A percentile compares a stretch with the other conserved stretches of the same genome.
These are phyloP conservation scores for Macroteleia sp. DNA, from an alignment of 2,888 invertebrate species.

Conservation along the genomic window DNA sequence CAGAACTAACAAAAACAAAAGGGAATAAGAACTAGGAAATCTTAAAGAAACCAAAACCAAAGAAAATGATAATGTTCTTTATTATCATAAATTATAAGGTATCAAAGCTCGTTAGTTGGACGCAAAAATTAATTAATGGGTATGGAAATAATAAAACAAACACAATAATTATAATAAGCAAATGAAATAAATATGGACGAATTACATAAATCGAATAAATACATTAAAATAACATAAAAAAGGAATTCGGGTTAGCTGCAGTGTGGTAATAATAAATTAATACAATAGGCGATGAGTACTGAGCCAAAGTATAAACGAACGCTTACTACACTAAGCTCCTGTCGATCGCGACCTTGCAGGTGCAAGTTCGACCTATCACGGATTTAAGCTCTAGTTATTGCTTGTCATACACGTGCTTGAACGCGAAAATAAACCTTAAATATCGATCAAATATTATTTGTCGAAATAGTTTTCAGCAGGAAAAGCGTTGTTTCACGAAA, in stretches of 20 bases:
- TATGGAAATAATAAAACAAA: background rate
- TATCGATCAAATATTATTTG: constrained; percentile 3
- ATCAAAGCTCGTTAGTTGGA: constrained; percentile 38
- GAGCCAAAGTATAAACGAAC: constrained; percentile 15
- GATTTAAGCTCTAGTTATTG: constrained; percentile 82
- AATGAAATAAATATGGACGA: constrained; percentile 28
- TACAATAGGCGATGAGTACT: constrained; percentile 14
- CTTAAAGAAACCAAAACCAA: constrained; percentile 11
- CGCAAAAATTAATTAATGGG: constrained; percentile 10
- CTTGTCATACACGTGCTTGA: constrained; percentile 78
- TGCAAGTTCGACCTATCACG: constrained; percentile 74
- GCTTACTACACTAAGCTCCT: constrained; percentile 42
- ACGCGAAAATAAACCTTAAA: constrained; percentile 67
- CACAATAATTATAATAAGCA: too few species aligned
- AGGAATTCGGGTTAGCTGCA: constrained; percentile 3
- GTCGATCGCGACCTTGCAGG: constrained; percentile 35
- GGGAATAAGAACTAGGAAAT: constrained; percentile 8
- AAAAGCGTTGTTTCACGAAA: too few species aligned
- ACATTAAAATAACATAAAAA: constrained; percentile 14
- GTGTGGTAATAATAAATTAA: constrained; percentile 45
- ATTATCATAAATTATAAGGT: constrained; percentile 33
- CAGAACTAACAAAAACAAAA: too few species aligned
- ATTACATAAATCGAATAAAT: constrained; percentile 21
- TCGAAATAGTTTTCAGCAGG: too few species aligned
- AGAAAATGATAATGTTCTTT: constrained; percentile 29